phyloP scores from a whole-genome alignment of 2,113 vertebrate genomes.

The Chaetops frenatus region DNA sequence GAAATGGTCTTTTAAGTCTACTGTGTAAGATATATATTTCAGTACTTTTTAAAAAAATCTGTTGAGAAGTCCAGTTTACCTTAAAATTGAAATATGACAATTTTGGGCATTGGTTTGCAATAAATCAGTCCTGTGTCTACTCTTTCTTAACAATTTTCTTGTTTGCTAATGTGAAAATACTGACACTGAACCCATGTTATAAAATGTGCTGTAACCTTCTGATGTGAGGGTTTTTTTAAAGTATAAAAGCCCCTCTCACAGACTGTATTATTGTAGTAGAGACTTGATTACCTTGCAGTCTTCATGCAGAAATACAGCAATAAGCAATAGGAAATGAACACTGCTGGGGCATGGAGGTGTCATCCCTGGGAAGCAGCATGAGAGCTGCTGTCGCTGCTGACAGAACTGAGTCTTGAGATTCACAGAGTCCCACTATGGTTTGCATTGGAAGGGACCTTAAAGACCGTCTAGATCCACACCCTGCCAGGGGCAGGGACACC shows the following conservation, averaged over 20 bases:
- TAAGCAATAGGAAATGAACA: rapidly evolving
- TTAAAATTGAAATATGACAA: not conserved
- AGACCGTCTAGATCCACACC: not conserved
- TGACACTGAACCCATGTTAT: not conserved
- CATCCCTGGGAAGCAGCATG: rapidly evolving
- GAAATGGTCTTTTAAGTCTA: not conserved
- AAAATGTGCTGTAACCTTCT: not conserved
- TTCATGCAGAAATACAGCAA: rapidly evolving
- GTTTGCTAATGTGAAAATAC: not conserved
- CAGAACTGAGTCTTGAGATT: rapidly evolving
- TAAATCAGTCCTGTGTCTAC: not conserved
- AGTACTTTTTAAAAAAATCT: not conserved
- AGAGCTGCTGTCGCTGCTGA: rapidly evolving
- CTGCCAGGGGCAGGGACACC: not conserved
- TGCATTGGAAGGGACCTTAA: not conserved
- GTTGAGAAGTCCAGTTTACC: not conserved
- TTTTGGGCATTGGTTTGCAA: not conserved
- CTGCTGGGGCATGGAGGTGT: not conserved
- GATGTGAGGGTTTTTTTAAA: not conserved
- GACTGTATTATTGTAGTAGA: not conserved
- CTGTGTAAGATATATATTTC: not conserved
- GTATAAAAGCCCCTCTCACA: not conserved
- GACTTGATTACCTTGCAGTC: not conserved
- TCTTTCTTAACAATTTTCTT: not conserved
- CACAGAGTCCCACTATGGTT: not conserved